Evolutionary conservation across 2,113 vertebrate genomes (phyloP).

Genomic region (Mandrillus leucophaeus): DNA sequence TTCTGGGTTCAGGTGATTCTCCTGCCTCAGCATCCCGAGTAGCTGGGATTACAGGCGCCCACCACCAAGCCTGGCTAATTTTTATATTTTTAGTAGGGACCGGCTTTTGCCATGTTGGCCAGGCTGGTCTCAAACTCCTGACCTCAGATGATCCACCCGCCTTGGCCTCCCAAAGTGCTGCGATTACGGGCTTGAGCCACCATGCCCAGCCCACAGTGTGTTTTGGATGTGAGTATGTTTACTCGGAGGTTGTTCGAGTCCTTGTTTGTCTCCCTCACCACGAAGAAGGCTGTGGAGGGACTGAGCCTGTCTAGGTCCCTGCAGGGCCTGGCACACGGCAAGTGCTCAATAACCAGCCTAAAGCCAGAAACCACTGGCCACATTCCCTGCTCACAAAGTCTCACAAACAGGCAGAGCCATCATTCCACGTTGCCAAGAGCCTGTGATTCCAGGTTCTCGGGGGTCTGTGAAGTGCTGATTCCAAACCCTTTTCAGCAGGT

Average conservation of each 20-base stretch:
- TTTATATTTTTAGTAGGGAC: background rate
- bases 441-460: no score
- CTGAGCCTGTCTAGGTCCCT: background rate
- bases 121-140: background rate
- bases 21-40: no score
- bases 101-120: background rate
- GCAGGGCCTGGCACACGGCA: background rate
- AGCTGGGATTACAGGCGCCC: no score
- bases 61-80: background rate
- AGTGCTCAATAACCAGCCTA: background rate
- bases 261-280: background rate
- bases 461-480: background rate
- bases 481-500: background rate
- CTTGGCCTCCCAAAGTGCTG: no score
- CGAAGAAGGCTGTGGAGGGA: background rate
- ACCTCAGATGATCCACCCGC: background rate
- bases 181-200: no score
- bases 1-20: no score
- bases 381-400: background rate
- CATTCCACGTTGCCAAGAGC: background rate
- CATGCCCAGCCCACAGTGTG: background rate
- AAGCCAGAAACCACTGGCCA: background rate
- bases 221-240: background rate
- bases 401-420: background rate
- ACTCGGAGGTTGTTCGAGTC: background rate